Base-by-base conservation (phyloP, 2,797 vertebrate genomes). In the Odontamblyopus rebecca region DNA sequence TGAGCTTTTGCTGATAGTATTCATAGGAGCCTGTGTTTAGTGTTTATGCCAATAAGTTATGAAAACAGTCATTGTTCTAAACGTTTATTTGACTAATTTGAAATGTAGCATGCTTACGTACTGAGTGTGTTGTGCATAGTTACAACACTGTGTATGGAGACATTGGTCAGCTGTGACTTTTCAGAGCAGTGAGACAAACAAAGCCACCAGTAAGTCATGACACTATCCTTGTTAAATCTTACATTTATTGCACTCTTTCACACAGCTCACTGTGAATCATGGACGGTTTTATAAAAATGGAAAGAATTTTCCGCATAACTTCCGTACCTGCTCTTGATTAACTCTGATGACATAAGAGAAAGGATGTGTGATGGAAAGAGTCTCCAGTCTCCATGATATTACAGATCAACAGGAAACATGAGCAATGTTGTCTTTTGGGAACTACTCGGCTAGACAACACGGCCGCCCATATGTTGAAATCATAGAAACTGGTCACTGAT, bases 181-280 rank as follows among this genome's bases (percentile, higher is more conserved):
- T 91, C 87, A 79, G 61, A 6, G 19, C 74, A 70, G n/a, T 23
- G 67, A 82, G 75, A 83, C 73, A 79, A 90, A 90, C 79, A 85
- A 73, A 79, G 78, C 70, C 76, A 89, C 82, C 77, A 81, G 78
- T 74, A 78, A 81, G 77, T 85, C 74, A 89, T 88, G 74, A 89
- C 89, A 87, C 82, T 82, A 81, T 84, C 82, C 71, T 82, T 67
- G 82, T 91, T 76, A 88, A 85, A 82, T 80, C 67, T 68, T 70
- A 64, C 30, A 73, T 89, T 89, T 82, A 77, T 67, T 62, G 30
- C 61, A 12, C 70, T 32, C 65, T 73, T 75, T 74, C 72, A 15
- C 53, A 61, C 35, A 62, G 68, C 77, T 71, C 61, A 50, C 68
- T 27, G 68, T 68, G 54, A 71, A 82, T 78, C 77, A 30, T n/a